Evolutionary conservation across 2,888 invertebrate genomes (phyloP), one percentile per base, ranked within the genome.

Genomic region (Yponomeuta plumbellus): DNA sequence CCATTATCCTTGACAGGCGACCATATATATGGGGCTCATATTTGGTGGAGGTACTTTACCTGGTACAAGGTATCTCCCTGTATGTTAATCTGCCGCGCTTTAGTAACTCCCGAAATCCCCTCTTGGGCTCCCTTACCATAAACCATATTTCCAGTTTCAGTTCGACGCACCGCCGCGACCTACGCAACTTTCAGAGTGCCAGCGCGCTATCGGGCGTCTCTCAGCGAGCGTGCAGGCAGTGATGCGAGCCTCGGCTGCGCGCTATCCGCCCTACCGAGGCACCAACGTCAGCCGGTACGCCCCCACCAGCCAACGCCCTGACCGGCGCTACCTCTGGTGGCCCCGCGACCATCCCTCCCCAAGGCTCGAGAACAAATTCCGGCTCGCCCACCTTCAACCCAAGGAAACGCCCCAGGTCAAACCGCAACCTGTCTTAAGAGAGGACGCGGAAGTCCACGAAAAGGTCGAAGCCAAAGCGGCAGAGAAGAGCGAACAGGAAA

Each of bases 211-310:
- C 76, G 83, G 86, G 11, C 79, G 87, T 1, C 74, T 88, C 61
- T 84, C 87, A 20, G 84, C 86, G 1, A 86, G 84, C 69, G 84
- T 88, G 67, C 88, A 88, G 70, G 88, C 85, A 1, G 83, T 83
- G 52, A 82, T 86, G 76, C 76, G 86, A 10, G 85, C 44, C 64
- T 11, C 26, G 13, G 81, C 84, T 1, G 80, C 81, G 34, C 82
- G 88, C 57, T 85, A 83, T 67, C 82, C 83, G 0, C 85, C 84
- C 6, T 90, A 90, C 74, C 80, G 90, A 58, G 89, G 86, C 66
- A 86, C 89, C 68, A 86, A 88, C 71, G 83, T 88, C 66, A 85
- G 85, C 68, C 81, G 89, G 23, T 88, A 87, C 76, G 85, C 89
- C 34, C 88, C 89, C 68, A 86, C 88, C 22, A 82, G 80, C 44